These are phyloP conservation scores for Actinopyga echinites DNA, from an alignment of 53 echinoderm and acorn worm genomes.

Conservation along the genomic window DNA sequence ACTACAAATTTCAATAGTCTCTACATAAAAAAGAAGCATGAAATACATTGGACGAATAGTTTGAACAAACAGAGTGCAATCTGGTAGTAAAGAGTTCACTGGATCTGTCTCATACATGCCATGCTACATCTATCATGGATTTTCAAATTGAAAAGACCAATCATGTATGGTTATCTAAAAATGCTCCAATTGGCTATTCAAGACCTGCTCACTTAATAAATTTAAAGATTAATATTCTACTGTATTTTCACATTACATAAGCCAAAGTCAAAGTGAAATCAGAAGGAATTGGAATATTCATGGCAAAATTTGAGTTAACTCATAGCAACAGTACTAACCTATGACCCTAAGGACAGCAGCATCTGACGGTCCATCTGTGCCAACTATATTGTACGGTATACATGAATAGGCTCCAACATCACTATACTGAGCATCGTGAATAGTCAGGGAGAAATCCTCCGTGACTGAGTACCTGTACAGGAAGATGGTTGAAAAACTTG, in stretches of 20 bases:
- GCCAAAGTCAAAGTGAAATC: neutral
- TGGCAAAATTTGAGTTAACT: too few relatives aligned
- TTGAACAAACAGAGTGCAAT: too few relatives aligned
- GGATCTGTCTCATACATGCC: too few relatives aligned
- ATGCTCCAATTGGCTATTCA: too few relatives aligned
- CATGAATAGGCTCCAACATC: slow-evolving; percentile 83
- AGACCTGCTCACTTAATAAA: neutral
- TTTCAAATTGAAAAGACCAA: too few relatives aligned
- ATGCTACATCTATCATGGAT: too few relatives aligned
- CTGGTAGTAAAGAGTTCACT: too few relatives aligned
- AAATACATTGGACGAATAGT: too few relatives aligned
- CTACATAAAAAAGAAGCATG: too few relatives aligned
- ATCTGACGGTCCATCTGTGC: slow-evolving; percentile 78
- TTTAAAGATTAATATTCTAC: neutral
- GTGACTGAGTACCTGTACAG: slow-evolving; percentile 55
- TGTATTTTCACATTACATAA: neutral
- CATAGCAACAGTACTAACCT: slow-evolving; percentile 51
- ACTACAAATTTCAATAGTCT: too few relatives aligned
- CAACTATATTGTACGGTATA: slow-evolving; percentile 84
- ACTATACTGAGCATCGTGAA: slow-evolving; percentile 37
- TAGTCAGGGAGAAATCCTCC: slow-evolving; percentile 64
- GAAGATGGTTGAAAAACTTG: neutral
- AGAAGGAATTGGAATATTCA: too few relatives aligned
- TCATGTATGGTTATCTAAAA: too few relatives aligned
- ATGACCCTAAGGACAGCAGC: slow-evolving; percentile 68